A percentile compares a stretch with the other conserved stretches of the same genome.
phyloP scores from a whole-genome alignment of 1,140 invertebrate species.

The Lithobius niger region DNA sequence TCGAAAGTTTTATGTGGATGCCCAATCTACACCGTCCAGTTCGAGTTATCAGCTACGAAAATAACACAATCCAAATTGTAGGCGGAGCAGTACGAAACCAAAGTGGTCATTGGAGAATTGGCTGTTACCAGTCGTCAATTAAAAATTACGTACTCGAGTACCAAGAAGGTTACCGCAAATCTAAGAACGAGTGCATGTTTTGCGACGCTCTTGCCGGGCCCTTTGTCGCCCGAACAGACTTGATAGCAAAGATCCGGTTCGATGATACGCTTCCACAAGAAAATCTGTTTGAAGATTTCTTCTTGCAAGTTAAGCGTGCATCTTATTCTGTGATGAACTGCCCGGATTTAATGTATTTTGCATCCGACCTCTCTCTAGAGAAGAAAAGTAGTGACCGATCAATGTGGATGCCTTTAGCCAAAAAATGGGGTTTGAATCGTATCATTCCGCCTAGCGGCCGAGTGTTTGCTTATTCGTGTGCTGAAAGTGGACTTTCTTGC shows the following conservation, averaged over 20 bases:
- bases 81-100: too few species aligned
- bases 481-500: background rate
- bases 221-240: slow-evolving; percentile 20
- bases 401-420: too few species aligned
- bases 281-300: slow-evolving; percentile 12
- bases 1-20: too few species aligned
- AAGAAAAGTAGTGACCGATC: slow-evolving; percentile 17
- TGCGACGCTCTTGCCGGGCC: slow-evolving; percentile 26
- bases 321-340: too few species aligned
- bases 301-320: slow-evolving; percentile 21
- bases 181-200: slow-evolving; percentile 25
- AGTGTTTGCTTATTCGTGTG: background rate
- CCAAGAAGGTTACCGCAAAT: too few species aligned
- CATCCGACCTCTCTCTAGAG: slow-evolving; percentile 14
- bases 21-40: too few species aligned
- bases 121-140: too few species aligned
- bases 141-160: too few species aligned
- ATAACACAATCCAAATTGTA: too few species aligned
- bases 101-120: too few species aligned
- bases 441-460: background rate
- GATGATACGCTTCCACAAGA: slow-evolving; percentile 12
- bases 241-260: slow-evolving; percentile 14
- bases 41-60: too few species aligned
- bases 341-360: slow-evolving; percentile 5
- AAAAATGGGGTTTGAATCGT: background rate